Evolutionary conservation across 2,797 vertebrate genomes (phyloP).

Genomic region (Petrocephalus schoutedeni): DNA sequence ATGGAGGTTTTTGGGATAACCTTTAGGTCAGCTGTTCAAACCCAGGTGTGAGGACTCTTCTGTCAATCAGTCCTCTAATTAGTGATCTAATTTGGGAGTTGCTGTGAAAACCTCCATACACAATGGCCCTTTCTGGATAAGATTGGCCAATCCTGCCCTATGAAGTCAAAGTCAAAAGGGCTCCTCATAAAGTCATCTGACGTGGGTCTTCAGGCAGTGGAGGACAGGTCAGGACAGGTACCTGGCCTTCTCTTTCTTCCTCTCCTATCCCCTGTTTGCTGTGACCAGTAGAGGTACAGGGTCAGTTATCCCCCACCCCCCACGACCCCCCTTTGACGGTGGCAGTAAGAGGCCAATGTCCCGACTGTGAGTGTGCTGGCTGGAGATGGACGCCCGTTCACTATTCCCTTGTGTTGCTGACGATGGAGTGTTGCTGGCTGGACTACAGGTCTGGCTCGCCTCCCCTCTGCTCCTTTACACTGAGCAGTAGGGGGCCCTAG

Average conservation of each 20-base stretch:
- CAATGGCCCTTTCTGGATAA: too few species aligned
- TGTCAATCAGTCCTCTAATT: too few species aligned
- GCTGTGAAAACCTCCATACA: too few species aligned
- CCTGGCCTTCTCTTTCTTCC: background rate
- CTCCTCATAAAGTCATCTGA: background rate
- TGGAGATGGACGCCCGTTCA: slow-evolving; percentile 66
- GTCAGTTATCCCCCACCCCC: slow-evolving; percentile 71
- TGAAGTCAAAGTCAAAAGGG: background rate
- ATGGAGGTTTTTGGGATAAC: too few species aligned
- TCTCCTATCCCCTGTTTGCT: background rate
- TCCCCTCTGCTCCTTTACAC: slow-evolving; percentile 29
- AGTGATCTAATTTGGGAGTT: too few species aligned
- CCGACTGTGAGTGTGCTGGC: slow-evolving; percentile 76
- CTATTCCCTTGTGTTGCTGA: slow-evolving; percentile 10
- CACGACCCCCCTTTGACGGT: slow-evolving; percentile 73
- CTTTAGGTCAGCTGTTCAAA: too few species aligned
- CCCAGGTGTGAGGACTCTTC: too few species aligned
- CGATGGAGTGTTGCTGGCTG: slow-evolving; percentile 49
- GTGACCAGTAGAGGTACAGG: background rate
- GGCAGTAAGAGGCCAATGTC: slow-evolving; percentile 76
- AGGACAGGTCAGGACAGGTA: background rate
- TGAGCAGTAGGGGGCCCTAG: slow-evolving; percentile 60
- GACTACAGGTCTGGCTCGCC: slow-evolving; percentile 71
- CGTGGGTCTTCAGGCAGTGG: background rate
- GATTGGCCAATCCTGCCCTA: background rate